Percentiles rank a stretch among this genome's conserved stretches.
Conservation (phyloP, 2,113 vertebrate genomes). For the Xenopus tropicalis region DNA sequence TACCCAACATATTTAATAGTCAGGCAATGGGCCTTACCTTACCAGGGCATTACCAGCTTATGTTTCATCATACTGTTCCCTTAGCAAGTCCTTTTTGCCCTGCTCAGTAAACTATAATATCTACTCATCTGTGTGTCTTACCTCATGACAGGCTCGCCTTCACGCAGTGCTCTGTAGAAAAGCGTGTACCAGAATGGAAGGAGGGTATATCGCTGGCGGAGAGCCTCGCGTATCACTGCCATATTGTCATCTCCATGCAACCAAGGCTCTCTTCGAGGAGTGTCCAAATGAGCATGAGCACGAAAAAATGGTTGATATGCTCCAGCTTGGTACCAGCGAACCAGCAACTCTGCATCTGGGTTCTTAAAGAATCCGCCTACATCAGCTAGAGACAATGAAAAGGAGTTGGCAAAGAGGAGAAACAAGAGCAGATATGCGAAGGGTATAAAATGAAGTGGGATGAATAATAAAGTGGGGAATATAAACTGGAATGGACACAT, state of each 20-base stretch:
- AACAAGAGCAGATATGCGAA: too few species aligned
- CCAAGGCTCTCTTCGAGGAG: constrained; percentile 85
- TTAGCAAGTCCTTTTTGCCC: too few species aligned
- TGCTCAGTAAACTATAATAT: too few species aligned
- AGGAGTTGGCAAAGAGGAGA: not conserved
- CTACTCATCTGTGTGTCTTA: constrained; percentile 45
- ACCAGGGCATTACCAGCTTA: too few species aligned
- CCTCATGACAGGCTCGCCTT: constrained; percentile 83
- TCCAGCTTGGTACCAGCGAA: constrained; percentile 89
- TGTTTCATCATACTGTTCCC: too few species aligned
- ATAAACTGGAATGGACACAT: too few species aligned
- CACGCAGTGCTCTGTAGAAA: constrained; percentile 72
- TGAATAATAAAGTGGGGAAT: too few species aligned
- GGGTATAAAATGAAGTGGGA: too few species aligned
- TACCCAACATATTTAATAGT: too few species aligned
- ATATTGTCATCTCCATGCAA: constrained; percentile 77
- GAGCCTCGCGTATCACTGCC: constrained; percentile 69
- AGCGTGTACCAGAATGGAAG: constrained; percentile 88
- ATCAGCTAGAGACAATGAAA: constrained; percentile 65
- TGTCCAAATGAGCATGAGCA: constrained; percentile 88
- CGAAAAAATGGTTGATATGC: constrained; percentile 90
- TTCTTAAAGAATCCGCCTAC: constrained; percentile 88
- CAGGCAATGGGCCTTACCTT: too few species aligned
- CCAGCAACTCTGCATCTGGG: constrained; percentile 77
- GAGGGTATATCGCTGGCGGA: constrained; percentile 78